Percentiles rank a stretch among this genome's conserved stretches.
Evolutionary conservation across 92 coral and sea anemone species (phyloP).

Genomic region (Blastomussa wellsi): DNA sequence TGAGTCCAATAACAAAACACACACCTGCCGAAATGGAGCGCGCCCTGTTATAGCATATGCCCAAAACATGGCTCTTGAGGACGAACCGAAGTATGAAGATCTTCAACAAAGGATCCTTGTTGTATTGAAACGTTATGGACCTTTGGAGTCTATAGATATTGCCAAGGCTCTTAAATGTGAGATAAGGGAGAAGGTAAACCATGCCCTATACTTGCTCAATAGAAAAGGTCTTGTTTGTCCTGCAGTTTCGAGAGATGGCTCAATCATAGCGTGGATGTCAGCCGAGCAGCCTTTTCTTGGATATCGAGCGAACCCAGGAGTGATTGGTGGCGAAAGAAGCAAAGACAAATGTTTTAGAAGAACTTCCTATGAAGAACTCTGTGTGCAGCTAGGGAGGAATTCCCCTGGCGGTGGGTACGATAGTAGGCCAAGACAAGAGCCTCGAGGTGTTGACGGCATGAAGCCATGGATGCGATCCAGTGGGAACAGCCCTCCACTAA

Average conservation of each 20-base stretch:
- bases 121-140: not conserved
- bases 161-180: not conserved
- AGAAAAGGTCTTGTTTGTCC: conserved; percentile 2
- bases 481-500: not conserved
- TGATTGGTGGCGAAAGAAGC: conserved; percentile 78
- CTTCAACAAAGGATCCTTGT: not conserved
- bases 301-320: conserved; percentile 50
- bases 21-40: not conserved
- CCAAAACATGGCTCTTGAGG: not conserved
- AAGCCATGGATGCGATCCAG: conserved; percentile 16
- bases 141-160: conserved; percentile 14
- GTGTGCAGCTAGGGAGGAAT: conserved; percentile 18
- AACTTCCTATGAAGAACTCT: conserved; percentile 4
- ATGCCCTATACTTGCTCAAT: not conserved
- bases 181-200: not conserved
- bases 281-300: not conserved
- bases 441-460: not conserved
- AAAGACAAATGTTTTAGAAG: conserved; percentile 34
- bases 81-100: not conserved
- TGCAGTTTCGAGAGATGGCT: not conserved
- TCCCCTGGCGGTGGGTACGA: not conserved
- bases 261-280: conserved; percentile 44
- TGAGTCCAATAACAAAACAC: not conserved
- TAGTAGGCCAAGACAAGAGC: conserved; percentile 7
- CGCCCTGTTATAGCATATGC: not conserved